Base-by-base conservation (phyloP, 2,888 invertebrate species). In the Agriopis leucophaearia region DNA sequence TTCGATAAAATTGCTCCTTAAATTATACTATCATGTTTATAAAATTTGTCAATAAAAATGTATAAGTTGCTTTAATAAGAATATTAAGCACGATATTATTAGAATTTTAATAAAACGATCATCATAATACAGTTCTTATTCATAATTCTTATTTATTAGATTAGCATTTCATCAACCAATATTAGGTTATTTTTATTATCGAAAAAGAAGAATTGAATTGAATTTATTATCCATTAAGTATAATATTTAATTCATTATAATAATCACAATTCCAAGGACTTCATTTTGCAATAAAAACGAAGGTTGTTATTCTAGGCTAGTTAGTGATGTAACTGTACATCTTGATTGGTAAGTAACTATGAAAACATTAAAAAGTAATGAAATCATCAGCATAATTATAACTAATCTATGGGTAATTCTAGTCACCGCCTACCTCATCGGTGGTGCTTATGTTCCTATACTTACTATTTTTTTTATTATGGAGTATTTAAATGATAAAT, bases 1-100 rank as follows among this genome's bases (percentile, higher is more conserved):
- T 1, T 42, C 18, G 42, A 16, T 38, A 27, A 13, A 18, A 16
- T 55, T 42, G 18, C 8, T 42, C 1, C 18, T 16, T 42, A 74
- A 72, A 75, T 71, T 63, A 47, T 52, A 66, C 58, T 18, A 48
- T 8, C 47, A 51, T 67, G 58, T 48, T 63, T 63, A 70, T 69
- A 61, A 64, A 61, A 70, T 66, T 65, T 68, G 71, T 66, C 74
- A 61, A 70, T 70, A 66, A 44, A 66, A 70, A 54, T 72, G 70
- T 62, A 69, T 51, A 63, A 56, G 54, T 50, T 50, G 66, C 55
- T 50, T 67, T 35, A 56, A 72, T 68, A 68, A 57, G 61, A 70
- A 75, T 72, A 64, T 16, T 66, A 61, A 55, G 54, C 40, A 13
- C 38, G 8, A 59, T 55, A 54, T 59, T 74, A 42, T 59, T 54